These are phyloP conservation scores for Heliopora coerulea DNA, from an alignment of 92 coral and sea anemone genomes.

Conservation along the genomic window DNA sequence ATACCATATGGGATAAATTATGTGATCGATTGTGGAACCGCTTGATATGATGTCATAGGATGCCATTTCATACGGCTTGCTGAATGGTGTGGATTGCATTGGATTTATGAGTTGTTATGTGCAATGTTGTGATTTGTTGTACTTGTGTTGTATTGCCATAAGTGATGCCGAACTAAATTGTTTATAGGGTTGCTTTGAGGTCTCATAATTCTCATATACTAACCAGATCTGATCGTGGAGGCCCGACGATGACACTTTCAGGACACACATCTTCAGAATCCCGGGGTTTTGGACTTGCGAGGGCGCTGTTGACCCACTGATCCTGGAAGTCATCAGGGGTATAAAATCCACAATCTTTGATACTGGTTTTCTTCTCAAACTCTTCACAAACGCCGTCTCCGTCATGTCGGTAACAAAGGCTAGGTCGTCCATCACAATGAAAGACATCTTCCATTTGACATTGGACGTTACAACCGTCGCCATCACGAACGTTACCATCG, in stretches of 20 bases:
- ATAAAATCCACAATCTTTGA: conserved; percentile 93
- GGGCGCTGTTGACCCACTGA: conserved; percentile 79
- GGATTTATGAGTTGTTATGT: no score
- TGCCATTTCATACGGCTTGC: no score
- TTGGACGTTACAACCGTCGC: conserved; percentile 93
- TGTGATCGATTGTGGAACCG: no score
- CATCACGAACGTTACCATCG: conserved; percentile 93
- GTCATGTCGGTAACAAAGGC: conserved; percentile 91
- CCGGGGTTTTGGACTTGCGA: conserved; percentile 51
- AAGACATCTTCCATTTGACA: conserved; percentile 97
- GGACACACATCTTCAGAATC: conserved; percentile 52
- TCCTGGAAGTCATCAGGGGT: conserved; percentile 94
- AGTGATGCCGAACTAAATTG: no score
- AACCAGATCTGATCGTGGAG: conserved; percentile 83
- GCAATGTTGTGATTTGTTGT: no score
- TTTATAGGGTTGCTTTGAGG: no score
- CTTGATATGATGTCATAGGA: no score
- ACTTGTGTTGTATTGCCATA: not conserved
- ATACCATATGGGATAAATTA: no score
- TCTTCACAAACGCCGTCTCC: conserved; percentile 96
- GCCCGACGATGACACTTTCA: conserved; percentile 63
- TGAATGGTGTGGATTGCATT: no score
- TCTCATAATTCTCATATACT: no score
- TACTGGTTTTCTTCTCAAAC: conserved; percentile 79
- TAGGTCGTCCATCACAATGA: conserved; percentile 98